Evolutionary conservation across 2,797 vertebrate species (phyloP).

Genomic region (Diceros bicornis): DNA sequence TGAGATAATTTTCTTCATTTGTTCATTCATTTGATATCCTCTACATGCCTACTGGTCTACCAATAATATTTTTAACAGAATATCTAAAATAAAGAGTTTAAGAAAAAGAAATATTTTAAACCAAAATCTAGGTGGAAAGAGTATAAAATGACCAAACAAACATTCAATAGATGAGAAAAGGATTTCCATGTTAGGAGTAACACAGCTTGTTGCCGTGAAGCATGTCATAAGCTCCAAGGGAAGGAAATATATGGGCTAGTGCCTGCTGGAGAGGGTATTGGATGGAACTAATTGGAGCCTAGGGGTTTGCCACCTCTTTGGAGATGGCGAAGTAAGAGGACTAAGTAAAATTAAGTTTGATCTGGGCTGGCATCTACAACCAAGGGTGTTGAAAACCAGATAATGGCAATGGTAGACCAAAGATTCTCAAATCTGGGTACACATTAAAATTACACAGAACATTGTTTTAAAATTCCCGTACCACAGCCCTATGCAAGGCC

Average conservation of each 20-base stretch:
- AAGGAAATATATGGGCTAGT: background rate
- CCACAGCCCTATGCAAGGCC: background rate
- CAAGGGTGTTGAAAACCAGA: background rate
- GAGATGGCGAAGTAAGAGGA: background rate
- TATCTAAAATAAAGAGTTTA: background rate
- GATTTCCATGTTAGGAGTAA: background rate
- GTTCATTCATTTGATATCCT: background rate
- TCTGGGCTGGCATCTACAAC: background rate
- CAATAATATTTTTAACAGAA: background rate
- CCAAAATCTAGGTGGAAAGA: background rate
- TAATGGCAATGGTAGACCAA: background rate
- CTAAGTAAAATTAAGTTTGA: background rate
- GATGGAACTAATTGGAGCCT: background rate
- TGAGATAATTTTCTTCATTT: background rate
- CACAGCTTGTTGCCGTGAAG: no score
- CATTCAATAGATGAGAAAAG: background rate
- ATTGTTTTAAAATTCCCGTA: background rate
- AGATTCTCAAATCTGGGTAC: background rate
- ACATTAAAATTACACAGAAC: background rate
- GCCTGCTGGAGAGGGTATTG: background rate
- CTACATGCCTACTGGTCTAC: background rate
- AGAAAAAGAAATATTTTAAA: background rate
- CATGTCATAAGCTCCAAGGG: background rate
- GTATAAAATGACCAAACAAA: background rate
- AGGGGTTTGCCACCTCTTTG: background rate